Evolutionary conservation across 2,797 vertebrate species (phyloP), one percentile per base, ranked within the genome.

Genomic region (Melanotaenia nigrans): DNA sequence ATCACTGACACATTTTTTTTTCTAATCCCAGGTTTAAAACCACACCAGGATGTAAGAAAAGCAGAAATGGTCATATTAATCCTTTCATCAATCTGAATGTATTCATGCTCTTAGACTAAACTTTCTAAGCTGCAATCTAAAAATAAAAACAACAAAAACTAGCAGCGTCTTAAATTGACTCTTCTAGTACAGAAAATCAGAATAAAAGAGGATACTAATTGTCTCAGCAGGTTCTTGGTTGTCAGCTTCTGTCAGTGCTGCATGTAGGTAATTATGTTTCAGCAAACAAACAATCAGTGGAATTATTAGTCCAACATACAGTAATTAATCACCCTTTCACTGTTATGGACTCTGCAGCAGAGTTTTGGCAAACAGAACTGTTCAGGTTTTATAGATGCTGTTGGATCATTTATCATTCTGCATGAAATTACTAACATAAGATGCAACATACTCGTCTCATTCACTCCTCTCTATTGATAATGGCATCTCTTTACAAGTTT

Each of bases 241-340:
- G 80, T 89, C 77, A 77, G 78, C 70, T 74, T 69, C 78, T 85
- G 63, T 85, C 75, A 25, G 54, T 69, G 75, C 79, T 71, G 81
- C 56, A 78, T 86, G 79, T 73, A 58, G 73, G 71, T 71, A 88
- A 90, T 92, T 82, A 91, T 86, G 77, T 72, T 71, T 78, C 38
- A 54, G 73, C 65, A 88, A 90, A 90, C 87, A 90, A 86, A 87
- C 78, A 73, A 71, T 65, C 75, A 68, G 81, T 62, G 66, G 69
- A 70, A 73, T 84, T 79, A 85, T 84, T 74, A 66, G 75, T 84
- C 78, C 62, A 68, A 49, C 79, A 81, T 68, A 64, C 38, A 62
- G 24, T 57, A 67, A 86, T 83, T 84, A 85, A 86, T 90, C 84
- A 74, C 66, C 30, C 66, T 65, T 65, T 65, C 69, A 36, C 73